These are phyloP conservation scores for Tortricodes alternella DNA, from an alignment of 2,888 invertebrate species.

Conservation along the genomic window DNA sequence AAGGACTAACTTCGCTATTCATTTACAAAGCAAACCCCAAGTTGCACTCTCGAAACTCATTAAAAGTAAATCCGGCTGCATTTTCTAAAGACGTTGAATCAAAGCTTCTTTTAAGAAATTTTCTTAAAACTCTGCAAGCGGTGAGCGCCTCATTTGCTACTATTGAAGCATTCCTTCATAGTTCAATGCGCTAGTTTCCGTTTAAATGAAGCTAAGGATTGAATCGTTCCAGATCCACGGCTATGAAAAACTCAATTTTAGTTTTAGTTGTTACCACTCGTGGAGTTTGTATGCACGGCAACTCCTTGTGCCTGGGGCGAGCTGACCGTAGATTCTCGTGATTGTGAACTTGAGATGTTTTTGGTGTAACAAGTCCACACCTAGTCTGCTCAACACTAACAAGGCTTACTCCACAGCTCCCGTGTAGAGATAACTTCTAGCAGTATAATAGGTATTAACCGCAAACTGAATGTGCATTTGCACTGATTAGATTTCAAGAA, in stretches of 20 bases:
- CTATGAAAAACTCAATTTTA: constrained; percentile 47
- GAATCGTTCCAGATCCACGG: constrained; percentile 53
- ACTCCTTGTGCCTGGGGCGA: constrained; percentile 7
- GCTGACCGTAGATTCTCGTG: neutral
- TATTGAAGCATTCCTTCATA: constrained; percentile 68
- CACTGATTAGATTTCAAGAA: neutral
- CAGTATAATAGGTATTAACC: neutral
- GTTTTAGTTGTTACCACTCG: constrained; percentile 11
- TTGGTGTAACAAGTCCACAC: constrained; percentile 24
- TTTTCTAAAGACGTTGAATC: constrained; percentile 79
- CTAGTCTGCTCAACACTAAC: constrained; percentile 25
- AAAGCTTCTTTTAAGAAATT: constrained; percentile 72
- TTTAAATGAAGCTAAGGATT: constrained; percentile 63
- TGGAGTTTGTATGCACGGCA: constrained; percentile 6
- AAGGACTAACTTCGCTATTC: constrained; percentile 59
- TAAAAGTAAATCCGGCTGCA: constrained; percentile 80
- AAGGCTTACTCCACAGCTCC: constrained; percentile 7
- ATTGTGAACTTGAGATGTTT: constrained; percentile 20
- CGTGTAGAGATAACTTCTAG: constrained; percentile 6
- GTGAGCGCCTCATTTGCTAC: constrained; percentile 77
- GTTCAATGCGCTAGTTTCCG: constrained; percentile 59
- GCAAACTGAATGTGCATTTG: neutral
- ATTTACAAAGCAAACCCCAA: constrained; percentile 75
- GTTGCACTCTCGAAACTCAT: constrained; percentile 77
- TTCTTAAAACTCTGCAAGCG: constrained; percentile 71